Base-by-base conservation (phyloP, 2,797 vertebrate genomes). In the Balearica regulorum region DNA sequence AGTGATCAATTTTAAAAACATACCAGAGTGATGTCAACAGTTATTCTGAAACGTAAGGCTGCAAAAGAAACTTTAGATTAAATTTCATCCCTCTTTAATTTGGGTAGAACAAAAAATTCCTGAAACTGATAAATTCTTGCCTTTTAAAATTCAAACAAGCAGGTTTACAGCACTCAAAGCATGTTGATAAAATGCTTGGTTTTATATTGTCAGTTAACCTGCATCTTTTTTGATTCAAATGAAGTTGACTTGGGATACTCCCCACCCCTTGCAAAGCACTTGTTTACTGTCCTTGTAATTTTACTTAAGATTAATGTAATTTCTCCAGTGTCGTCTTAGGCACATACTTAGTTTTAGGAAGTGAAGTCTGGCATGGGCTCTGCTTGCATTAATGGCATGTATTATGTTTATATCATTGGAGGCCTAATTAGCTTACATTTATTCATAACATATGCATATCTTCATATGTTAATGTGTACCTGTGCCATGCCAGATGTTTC, bases 21-120 rank as follows among this genome's bases (percentile, higher is more conserved):
- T 19, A 35, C 4, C 1, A 2, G 71, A 24, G 25, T 0, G 1
- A 21, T 44, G 29, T 55, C 44, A 43, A 6, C 10, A 73, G 31
- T 68, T 68, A 78, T 4, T 93, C 53, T 83, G 51, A 87, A 91
- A 35, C 26, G 9, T 16, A 48, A 66, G 16, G 4, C 62, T 79
- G 62, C 18, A 39, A 70, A 72, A 87, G 28, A 39, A 86, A n/a
- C 7, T 75, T 65, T 1, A 22, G 13, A 11, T n/a, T 62, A 16
- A 17, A 51, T 62, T 82, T 87, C 4, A 46, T 58, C 15, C 19
- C 7, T 44, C 21, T 68, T 55, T 48, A 11, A 60, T 84, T 92
- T 85, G 33, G 11, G 9, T 62, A 70, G 51, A 83, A 53, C 13
- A 3, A 62, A 84, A 81, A 84, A 48, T 55, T 87, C 22, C 25